phyloP scores from a whole-genome alignment of 1,140 invertebrate species.

The Mercenaria mercenaria region DNA sequence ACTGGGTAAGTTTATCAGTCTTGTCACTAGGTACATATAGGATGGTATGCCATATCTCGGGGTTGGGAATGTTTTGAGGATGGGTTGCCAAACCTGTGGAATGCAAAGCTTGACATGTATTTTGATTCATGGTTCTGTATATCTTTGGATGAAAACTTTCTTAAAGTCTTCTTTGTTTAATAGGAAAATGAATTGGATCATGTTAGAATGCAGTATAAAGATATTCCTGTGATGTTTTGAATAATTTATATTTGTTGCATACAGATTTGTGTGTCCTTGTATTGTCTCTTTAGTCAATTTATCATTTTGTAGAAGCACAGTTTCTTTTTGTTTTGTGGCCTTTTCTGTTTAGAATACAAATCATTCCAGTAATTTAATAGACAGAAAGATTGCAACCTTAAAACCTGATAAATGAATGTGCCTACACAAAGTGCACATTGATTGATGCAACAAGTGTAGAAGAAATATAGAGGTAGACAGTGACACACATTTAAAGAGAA shows the following conservation, averaged over 20 bases:
- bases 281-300: background rate
- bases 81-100: too few relatives aligned
- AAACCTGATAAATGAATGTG: background rate
- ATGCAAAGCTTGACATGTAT: too few relatives aligned
- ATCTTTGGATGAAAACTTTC: too few relatives aligned
- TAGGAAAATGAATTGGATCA: too few relatives aligned
- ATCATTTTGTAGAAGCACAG: background rate
- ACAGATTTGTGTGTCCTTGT: background rate
- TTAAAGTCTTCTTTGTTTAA: too few relatives aligned
- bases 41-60: too few relatives aligned
- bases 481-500: background rate
- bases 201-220: too few relatives aligned
- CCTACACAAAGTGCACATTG: background rate
- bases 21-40: too few relatives aligned
- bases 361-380: background rate
- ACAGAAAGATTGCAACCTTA: background rate
- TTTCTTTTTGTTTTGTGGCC: background rate
- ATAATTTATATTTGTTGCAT: background rate
- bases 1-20: slow-evolving; percentile 76
- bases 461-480: background rate
- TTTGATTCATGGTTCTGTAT: too few relatives aligned
- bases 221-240: background rate
- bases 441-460: background rate
- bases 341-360: background rate
- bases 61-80: too few relatives aligned